Base-by-base conservation (phyloP, 2,113 vertebrate genomes). In the Clarias magur region DNA sequence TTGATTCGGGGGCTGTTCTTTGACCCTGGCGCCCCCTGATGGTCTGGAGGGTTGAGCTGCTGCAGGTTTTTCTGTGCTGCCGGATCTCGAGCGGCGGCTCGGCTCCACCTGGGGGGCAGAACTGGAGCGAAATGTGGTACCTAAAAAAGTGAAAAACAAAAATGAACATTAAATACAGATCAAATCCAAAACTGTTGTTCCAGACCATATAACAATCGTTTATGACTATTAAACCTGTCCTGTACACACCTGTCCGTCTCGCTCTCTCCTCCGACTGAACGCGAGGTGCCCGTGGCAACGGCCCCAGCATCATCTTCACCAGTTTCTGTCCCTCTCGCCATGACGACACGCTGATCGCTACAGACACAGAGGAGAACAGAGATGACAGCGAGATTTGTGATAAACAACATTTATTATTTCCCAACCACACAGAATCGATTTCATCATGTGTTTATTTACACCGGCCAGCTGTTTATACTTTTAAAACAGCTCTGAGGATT, bases 321-420 rank as follows among this genome's bases (percentile, higher is more conserved):
- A 99, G 90, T 89, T 97, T 99, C 89, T 97, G 97, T 88, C 98
- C 98, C 75, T 99, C 96, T 70, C 98, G 92, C 98, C 98, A 99
- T 19, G 98, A 97, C 1, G 96, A 96, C 82, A 97, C 94, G 88
- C 92, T 97, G 92, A 98, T 97, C 72, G 93, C 89, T 94, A 91
- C 25, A 30, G 60, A 86, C n/a, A 89, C 73, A 57, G 54, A 54
- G 25, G 8, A 21, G 63, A 27, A 54, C 2, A 2, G 72, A 75
- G 72, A 76, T 4, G 1, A 10, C 23, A 11, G 53, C 53, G 23
- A 54, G 42, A n/a, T 23, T 48, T 9, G 4, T 7, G 60, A 65
- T 12, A 65, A 1, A 48, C 48, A 48, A 48, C 48, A 48, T 65
- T 65, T 12, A n/a, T 65, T 65, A 62, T 62, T 67, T 68, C 27